phyloP scores from a whole-genome alignment of 2,797 vertebrate genomes.

The Anguilla pacifica region DNA sequence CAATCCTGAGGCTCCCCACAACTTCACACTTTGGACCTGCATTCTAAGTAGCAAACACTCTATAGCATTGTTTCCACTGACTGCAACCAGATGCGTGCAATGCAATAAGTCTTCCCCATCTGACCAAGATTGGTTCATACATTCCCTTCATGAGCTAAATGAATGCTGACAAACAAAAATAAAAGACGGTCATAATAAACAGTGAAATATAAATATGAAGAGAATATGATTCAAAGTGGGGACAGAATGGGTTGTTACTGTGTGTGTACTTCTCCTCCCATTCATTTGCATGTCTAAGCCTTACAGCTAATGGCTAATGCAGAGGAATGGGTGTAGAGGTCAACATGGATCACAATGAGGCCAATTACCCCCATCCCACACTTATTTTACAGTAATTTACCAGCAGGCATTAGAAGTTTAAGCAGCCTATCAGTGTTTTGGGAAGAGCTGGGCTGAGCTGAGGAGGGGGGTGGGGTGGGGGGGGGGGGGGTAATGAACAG shows the following conservation, averaged over 20 bases:
- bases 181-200: background rate
- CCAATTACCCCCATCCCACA: background rate
- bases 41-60: slow-evolving; percentile 11
- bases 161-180: background rate
- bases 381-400: background rate
- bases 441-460: background rate
- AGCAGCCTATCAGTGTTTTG: background rate
- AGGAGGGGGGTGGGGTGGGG: background rate
- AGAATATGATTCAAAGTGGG: background rate
- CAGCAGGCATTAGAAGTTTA: background rate
- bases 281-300: slow-evolving; percentile 6
- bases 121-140: background rate
- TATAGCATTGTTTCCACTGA: background rate
- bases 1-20: background rate
- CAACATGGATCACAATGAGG: background rate
- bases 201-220: background rate
- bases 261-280: background rate
- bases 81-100: background rate
- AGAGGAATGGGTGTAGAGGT: background rate
- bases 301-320: background rate
- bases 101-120: background rate
- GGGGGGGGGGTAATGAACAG: background rate
- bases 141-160: background rate
- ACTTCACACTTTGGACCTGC: slow-evolving; percentile 15
- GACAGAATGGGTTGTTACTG: background rate